Percentiles rank a stretch among this genome's conserved stretches.
Conservation (phyloP, 2,888 invertebrate genomes). For the Anaspis maculata region DNA sequence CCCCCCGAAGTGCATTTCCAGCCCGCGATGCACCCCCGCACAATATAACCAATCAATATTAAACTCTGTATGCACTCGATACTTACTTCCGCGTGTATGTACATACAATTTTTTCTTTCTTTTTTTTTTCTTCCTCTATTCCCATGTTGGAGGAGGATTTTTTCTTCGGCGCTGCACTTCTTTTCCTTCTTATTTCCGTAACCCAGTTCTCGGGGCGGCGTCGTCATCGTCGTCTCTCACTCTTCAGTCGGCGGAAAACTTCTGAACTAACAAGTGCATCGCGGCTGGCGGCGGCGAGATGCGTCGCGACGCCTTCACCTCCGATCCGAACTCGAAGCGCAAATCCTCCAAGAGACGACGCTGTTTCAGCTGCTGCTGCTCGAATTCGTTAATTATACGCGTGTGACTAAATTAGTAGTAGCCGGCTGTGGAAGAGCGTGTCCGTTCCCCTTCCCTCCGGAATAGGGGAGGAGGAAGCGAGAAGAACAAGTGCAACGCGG, state of each 20-base stretch:
- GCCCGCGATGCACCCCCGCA: conserved; percentile 18
- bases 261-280: conserved; percentile 33
- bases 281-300: conserved; percentile 6
- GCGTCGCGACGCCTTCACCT: conserved; percentile 14
- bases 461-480: too few species aligned
- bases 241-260: conserved; percentile 38
- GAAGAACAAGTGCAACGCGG: too few species aligned
- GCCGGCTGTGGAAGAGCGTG: conserved; percentile 16
- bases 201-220: conserved; percentile 40
- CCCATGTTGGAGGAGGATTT: conserved; percentile 11
- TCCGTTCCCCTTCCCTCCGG: too few species aligned
- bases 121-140: conserved; percentile 15
- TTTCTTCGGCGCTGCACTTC: conserved; percentile 21
- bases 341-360: conserved; percentile 1
- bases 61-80: conserved; percentile 36
- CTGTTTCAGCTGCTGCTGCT: too few species aligned
- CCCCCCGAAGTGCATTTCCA: conserved; percentile 14
- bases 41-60: conserved; percentile 43
- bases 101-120: conserved; percentile 42
- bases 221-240: too few species aligned
- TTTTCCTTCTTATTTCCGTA: conserved; percentile 43
- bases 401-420: conserved; percentile 11
- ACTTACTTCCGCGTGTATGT: conserved; percentile 44
- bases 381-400: conserved; percentile 21
- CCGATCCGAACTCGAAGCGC: conserved; percentile 19